phyloP scores from a whole-genome alignment of 2,113 vertebrate genomes.

The Syrrhaptes paradoxus region DNA sequence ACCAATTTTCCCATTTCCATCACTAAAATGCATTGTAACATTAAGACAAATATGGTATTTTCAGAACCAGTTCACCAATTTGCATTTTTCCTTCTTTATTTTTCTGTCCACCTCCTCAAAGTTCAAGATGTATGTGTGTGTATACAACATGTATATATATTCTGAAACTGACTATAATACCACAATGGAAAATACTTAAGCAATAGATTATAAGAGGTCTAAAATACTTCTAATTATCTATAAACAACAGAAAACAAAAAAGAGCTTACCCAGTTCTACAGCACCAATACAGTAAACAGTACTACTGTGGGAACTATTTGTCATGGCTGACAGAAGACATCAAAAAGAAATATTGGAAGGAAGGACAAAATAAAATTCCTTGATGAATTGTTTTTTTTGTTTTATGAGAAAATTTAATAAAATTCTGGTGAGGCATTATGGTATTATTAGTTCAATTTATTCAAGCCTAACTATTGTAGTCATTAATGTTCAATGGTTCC shows the following conservation, averaged over 20 bases:
- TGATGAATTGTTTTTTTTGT: neutral
- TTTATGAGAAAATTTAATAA: neutral
- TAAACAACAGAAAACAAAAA: neutral
- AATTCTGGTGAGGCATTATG: neutral
- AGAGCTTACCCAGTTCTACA: neutral
- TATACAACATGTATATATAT: neutral
- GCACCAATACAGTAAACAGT: neutral
- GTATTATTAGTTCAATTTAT: neutral
- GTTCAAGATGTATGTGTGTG: neutral
- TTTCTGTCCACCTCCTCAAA: neutral
- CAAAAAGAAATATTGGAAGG: neutral
- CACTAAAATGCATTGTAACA: neutral
- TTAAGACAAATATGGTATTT: neutral
- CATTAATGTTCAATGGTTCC: neutral
- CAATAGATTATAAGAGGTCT: neutral
- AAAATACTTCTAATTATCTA: neutral
- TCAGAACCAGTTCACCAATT: neutral
- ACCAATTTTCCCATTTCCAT: neutral
- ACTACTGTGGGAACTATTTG: neutral
- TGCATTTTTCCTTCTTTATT: neutral
- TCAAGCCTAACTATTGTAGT: neutral
- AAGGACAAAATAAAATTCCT: neutral
- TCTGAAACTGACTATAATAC: neutral
- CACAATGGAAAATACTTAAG: neutral
- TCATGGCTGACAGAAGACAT: neutral